Evolutionary conservation across 2,797 vertebrate species (phyloP).

Genomic region (Xiphorhynchus erythropygius): DNA sequence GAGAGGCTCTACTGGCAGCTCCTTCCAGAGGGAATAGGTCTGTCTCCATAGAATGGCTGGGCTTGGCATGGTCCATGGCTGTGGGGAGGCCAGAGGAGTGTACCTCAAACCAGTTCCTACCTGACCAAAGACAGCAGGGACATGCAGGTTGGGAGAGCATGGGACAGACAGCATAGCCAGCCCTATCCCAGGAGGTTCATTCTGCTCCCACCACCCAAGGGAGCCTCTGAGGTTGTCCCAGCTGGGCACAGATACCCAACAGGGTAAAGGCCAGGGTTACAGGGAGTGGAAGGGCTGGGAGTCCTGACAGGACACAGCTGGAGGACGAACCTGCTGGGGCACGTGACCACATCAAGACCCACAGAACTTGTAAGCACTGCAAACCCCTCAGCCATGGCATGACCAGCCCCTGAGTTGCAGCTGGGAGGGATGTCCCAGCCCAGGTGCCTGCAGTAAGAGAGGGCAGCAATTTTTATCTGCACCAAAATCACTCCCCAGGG

Average conservation of each 20-base stretch:
- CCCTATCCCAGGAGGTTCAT: background rate
- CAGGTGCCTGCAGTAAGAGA: background rate
- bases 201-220: background rate
- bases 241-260: background rate
- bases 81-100: background rate
- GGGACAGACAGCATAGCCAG: background rate
- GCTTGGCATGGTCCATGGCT: background rate
- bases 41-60: rapidly evolving
- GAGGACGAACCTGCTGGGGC: background rate
- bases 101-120: background rate
- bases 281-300: background rate
- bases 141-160: background rate
- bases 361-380: background rate
- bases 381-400: rapidly evolving
- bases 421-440: background rate
- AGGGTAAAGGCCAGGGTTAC: rapidly evolving
- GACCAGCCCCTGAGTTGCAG: rapidly evolving
- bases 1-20: background rate
- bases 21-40: background rate
- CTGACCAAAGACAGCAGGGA: background rate
- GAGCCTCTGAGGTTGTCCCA: background rate
- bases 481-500: background rate
- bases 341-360: background rate
- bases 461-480: background rate
- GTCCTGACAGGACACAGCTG: background rate